phyloP scores from a whole-genome alignment of 2,113 vertebrate species.

The Sphyrna mokarran region DNA sequence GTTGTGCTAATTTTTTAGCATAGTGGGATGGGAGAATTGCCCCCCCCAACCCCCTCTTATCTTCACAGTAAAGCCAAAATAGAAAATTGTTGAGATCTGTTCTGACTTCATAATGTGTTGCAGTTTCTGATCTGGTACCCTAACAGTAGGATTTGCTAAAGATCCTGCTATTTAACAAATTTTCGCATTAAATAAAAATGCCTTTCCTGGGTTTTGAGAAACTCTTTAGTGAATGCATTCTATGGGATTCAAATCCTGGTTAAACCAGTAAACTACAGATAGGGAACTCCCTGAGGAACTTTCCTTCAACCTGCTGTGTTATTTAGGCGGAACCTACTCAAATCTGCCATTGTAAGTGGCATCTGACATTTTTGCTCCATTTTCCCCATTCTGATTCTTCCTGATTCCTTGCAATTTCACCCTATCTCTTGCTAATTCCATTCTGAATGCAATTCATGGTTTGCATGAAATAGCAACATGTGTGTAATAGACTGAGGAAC shows the following conservation, averaged over 20 bases:
- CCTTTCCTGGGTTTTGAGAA: background rate
- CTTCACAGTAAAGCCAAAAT: too few species aligned
- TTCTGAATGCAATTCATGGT: background rate
- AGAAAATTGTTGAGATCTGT: too few species aligned
- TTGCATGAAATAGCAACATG: background rate
- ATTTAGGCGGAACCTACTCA: background rate
- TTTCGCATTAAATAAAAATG: background rate
- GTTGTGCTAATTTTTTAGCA: too few species aligned
- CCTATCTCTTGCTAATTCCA: background rate
- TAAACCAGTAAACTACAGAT: background rate
- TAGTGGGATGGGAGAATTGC: too few species aligned
- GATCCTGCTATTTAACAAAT: background rate
- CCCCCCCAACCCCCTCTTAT: too few species aligned
- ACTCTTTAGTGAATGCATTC: background rate
- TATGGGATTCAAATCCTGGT: background rate
- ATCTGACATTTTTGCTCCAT: background rate
- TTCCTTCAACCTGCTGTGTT: background rate
- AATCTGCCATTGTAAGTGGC: background rate
- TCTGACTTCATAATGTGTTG: too few species aligned
- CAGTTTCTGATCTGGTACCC: too few species aligned
- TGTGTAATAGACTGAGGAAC: background rate
- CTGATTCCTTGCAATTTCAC: background rate
- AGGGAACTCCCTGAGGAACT: background rate
- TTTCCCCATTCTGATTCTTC: background rate
- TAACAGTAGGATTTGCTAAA: too few species aligned